Evolutionary conservation across 2,888 invertebrate species (phyloP), one percentile per base, ranked within the genome.

Genomic region (Epinotia demarniana): DNA sequence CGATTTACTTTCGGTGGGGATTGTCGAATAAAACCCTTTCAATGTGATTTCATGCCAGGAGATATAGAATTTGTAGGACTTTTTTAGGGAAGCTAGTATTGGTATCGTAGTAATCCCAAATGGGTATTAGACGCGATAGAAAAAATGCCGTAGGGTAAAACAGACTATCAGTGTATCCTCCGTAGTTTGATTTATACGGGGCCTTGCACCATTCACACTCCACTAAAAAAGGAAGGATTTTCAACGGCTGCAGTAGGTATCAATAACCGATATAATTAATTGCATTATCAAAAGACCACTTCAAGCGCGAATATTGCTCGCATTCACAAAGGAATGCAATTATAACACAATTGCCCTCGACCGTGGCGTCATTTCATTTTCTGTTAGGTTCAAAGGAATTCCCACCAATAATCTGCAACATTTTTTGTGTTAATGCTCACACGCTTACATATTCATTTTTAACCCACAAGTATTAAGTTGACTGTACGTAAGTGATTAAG

Each of bases 21-120:
- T 23, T 19, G 58, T 19, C 5, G 39, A 27, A 67, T 67, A 67
- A 68, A 58, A 58, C 19, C 19, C 33, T 58, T 58, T 23, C 19
- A 57, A 58, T 43, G 57, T 43, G 68, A 43, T 18, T 68, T 58
- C 6, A 43, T 39, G 68, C 43, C 12, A 1, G n/a, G 63, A 39
- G 61, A 61, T 33, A 61, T 61, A 33, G n/a, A 33, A 61, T 60
- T 60, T 27, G 23, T 61, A 16, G 33, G 5, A 60, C 9, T n/a
- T 61, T 61, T 61, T 61, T n/a, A 27, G 33, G 33, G 33, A 33
- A 16, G 16, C 27, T 23, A 60, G 33, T 27, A 33, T 60, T 23
- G 16, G 27, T 60, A 27, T 2, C 16, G 27, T 12, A 19, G 4
- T 60, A 60, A 27, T 60, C 27, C 60, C 27, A 60, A 27, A 66